Conservation (phyloP, 2,888 invertebrate species). For the Dicranocentrus wangi region DNA sequence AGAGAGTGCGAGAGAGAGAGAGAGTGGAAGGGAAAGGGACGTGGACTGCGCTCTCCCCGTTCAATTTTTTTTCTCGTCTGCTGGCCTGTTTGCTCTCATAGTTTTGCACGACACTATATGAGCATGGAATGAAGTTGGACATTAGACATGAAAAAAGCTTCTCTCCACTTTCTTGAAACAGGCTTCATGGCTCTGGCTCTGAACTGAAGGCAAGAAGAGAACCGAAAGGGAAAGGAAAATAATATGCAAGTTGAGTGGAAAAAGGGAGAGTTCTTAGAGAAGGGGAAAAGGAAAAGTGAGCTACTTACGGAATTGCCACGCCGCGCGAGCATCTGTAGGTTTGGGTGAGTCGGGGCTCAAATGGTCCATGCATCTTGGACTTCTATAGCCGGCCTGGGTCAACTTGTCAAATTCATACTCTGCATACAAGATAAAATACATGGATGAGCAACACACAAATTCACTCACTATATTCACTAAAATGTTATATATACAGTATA, state of each 20-base stretch:
- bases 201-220: not conserved
- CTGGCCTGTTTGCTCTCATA: not conserved
- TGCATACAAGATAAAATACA: conserved; percentile 50
- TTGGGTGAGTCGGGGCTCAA: conserved; percentile 60
- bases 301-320: conserved; percentile 72
- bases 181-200: not conserved
- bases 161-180: not conserved
- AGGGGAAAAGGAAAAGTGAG: not conserved
- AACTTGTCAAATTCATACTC: conserved; percentile 70
- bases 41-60: too few species aligned
- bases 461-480: not conserved
- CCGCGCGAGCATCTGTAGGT: conserved; percentile 67
- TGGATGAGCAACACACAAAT: conserved; percentile 12
- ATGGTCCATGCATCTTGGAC: conserved; percentile 70
- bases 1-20: not conserved
- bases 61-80: not conserved
- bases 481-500: not conserved
- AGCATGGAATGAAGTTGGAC: not conserved
- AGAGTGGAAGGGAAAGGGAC: not conserved
- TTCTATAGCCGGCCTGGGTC: conserved; percentile 62
- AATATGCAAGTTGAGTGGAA: not conserved
- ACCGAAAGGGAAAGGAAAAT: not conserved
- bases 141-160: not conserved
- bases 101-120: not conserved
- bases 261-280: not conserved